Evolutionary conservation across 2,888 invertebrate species (phyloP), one percentile per base, ranked within the genome.

Genomic region (Nymphalis polychloros): DNA sequence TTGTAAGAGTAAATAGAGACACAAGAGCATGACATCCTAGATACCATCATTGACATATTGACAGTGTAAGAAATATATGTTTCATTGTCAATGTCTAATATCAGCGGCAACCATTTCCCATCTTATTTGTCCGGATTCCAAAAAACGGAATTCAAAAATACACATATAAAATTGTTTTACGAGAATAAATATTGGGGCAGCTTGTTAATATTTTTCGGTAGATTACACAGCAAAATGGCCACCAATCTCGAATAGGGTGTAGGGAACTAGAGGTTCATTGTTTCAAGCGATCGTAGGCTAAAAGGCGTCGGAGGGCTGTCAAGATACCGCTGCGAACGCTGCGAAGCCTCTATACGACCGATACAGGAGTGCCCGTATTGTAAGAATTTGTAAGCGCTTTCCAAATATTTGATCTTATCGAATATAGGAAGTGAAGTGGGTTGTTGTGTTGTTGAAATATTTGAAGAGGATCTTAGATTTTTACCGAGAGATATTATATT

Each of bases 281-380:
- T 77, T 76, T 74, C 72, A 67, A 69, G 27, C 71, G 75, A 76
- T 74, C 73, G 76, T 73, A 70, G 70, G 73, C 68, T 73, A 72
- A 77, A 77, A 75, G 74, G 71, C 75, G 63, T 69, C 48, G 53
- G 70, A 77, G 78, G 63, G 72, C 71, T 68, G 71, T 78, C 72
- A 73, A 77, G 77, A 73, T 76, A 73, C 72, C 52, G 60, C 60
- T 53, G 65, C 65, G n/a, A 66, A 66, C 71, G 75, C 68, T 66
- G 70, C 70, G 71, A 72, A 72, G 74, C 71, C 59, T 63, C 27
- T 59, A 53, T 47, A 53, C 63, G 52, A 49, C 49, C 49, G 49
- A 49, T 61, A 50, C 41, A 35, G 57, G 60, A 35, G 59, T 41
- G 55, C 27, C 16, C n/a, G 20, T 19, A 27, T 63, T 48, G 31